Percentiles rank a stretch among this genome's conserved stretches.
phyloP scores from a whole-genome alignment of 2,888 invertebrate genomes.

The Ectemnius lituratus region DNA sequence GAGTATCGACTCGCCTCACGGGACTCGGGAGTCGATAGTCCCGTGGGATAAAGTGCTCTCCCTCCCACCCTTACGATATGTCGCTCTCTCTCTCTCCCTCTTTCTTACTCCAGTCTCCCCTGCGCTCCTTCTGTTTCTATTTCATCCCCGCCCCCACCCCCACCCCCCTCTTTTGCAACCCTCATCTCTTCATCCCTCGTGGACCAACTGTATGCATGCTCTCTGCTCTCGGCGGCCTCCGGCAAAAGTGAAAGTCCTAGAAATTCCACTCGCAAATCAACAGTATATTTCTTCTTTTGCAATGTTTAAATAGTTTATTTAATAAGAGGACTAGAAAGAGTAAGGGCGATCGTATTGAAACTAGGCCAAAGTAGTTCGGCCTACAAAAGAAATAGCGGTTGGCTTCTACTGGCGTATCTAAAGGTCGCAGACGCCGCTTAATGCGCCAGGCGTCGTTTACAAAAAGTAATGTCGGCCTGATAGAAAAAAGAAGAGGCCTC shows the following conservation, averaged over 20 bases:
- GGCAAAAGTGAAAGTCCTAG: too few relatives aligned
- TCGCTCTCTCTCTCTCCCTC: conserved; percentile 52
- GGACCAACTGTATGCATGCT: conserved; percentile 26
- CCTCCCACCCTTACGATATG: conserved; percentile 60
- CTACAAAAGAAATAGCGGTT: too few relatives aligned
- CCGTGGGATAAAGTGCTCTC: conserved; percentile 74
- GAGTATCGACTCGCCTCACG: conserved; percentile 78
- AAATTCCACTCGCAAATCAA: too few relatives aligned
- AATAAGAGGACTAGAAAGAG: too few relatives aligned
- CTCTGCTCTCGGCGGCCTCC: conserved; percentile 29
- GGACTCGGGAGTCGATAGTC: conserved; percentile 78
- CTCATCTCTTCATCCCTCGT: conserved; percentile 42
- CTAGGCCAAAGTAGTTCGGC: too few relatives aligned
- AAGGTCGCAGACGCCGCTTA: too few relatives aligned
- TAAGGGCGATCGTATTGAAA: too few relatives aligned
- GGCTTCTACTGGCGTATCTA: too few relatives aligned
- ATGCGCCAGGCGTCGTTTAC: conserved; percentile 34
- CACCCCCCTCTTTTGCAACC: neutral
- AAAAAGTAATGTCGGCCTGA: conserved; percentile 21
- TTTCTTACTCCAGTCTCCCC: conserved; percentile 30
- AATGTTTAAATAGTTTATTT: too few relatives aligned
- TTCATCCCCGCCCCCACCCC: too few relatives aligned
- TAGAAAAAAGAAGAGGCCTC: conserved; percentile 12
- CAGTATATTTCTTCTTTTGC: too few relatives aligned
- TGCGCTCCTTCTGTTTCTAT: conserved; percentile 26